Conservation (phyloP, 2,888 invertebrate genomes). For the Tachina fera region DNA sequence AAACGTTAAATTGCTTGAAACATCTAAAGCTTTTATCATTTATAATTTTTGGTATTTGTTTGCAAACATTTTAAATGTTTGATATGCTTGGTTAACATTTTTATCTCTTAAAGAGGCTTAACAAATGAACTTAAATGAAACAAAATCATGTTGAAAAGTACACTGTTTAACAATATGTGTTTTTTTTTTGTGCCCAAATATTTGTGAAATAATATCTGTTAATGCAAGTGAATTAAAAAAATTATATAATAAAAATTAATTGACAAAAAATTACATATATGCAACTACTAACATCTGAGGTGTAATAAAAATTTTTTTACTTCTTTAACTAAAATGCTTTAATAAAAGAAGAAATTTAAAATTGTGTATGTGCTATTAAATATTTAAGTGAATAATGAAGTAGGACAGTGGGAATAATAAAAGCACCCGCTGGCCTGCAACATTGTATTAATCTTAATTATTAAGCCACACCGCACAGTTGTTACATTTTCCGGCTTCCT, state of each 20-base stretch:
- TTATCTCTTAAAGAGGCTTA: no score
- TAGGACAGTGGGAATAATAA: background rate
- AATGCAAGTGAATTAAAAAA: no score
- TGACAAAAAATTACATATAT: background rate
- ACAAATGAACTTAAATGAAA: no score
- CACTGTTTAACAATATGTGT: no score
- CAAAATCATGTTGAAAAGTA: no score
- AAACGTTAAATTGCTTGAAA: constrained; percentile 10
- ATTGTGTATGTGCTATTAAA: background rate
- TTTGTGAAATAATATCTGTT: no score
- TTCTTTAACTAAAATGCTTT: no score
- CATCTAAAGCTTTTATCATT: constrained; percentile 2
- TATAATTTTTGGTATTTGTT: background rate
- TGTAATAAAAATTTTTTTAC: no score
- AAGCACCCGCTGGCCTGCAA: background rate
- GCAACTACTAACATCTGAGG: background rate
- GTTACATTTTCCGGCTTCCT: constrained; percentile 27
- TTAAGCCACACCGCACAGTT: constrained; percentile 26
- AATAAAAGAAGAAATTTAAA: background rate
- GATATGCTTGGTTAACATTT: constrained; percentile 35
- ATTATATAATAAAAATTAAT: no score
- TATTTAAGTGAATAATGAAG: background rate
- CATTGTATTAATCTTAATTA: constrained; percentile 2
- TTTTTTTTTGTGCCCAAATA: no score
- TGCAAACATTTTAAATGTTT: constrained; percentile 18